Percentiles rank a stretch among this genome's conserved stretches.
These are phyloP conservation scores for Eurytemora carolleeae DNA, from an alignment of 1,140 invertebrate genomes.

Conservation along the genomic window DNA sequence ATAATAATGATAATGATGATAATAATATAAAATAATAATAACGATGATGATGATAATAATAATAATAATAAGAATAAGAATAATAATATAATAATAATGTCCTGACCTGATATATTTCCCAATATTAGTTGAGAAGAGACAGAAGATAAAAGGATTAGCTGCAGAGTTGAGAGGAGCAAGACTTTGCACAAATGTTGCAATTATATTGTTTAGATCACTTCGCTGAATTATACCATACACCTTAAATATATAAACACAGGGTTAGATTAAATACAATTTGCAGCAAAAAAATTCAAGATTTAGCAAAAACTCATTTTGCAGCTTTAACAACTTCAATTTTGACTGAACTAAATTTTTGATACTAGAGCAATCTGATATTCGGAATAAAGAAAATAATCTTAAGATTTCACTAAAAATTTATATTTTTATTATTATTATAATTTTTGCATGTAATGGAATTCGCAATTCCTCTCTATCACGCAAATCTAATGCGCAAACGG, in stretches of 20 bases:
- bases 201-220: constrained; percentile 54
- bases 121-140: constrained; percentile 71
- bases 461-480: too few relatives aligned
- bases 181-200: constrained; percentile 79
- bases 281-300: too few relatives aligned
- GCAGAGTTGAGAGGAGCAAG: constrained; percentile 78
- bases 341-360: too few relatives aligned
- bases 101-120: constrained; percentile 59
- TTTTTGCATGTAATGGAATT: too few relatives aligned
- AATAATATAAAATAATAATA: not conserved
- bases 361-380: too few relatives aligned
- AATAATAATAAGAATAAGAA: not conserved
- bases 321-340: too few relatives aligned
- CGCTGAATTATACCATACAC: constrained; percentile 62
- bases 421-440: too few relatives aligned
- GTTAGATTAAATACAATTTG: not conserved
- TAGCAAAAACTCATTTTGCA: too few relatives aligned
- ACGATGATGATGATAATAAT: too few relatives aligned
- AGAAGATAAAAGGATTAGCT: constrained; percentile 85
- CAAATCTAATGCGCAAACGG: too few relatives aligned
- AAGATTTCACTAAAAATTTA: too few relatives aligned
- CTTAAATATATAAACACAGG: not conserved
- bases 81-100: not conserved
- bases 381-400: too few relatives aligned
- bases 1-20: not conserved